Evolutionary conservation across 2,888 invertebrate species (phyloP), one percentile per base, ranked within the genome.

Genomic region (Campopleginae sp.): DNA sequence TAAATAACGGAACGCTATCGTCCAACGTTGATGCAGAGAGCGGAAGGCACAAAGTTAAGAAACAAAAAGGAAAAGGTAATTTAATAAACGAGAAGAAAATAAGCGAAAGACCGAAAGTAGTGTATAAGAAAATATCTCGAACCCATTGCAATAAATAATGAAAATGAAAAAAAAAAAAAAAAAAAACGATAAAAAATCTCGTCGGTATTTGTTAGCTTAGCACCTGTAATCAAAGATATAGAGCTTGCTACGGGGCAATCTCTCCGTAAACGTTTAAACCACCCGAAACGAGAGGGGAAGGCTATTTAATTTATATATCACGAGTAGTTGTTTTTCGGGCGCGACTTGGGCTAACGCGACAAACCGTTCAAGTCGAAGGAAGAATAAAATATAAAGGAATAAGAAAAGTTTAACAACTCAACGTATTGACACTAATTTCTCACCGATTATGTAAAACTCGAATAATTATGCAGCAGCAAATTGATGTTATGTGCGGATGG

Each of bases 121-220:
- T 46, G 81, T 77, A 77, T 86, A 87, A 88, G 88, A 38, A 38
- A 78, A 84, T 75, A 75, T 86, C 86, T 87, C 86, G 80, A 88
- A 87, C 78, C 84, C 88, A 88, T 88, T 84, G 88, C 88, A 87
- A 87, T 88, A 87, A 88, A 87, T 86, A 87, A 58, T 23, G 14
- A 58, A 66, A 66, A 46, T 14, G 38, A 65, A 85, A 80, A 79
- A 85, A 38, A 19, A 61, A 61, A 85, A 80, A 78, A 85, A 33
- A 19, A 17, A 33, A 58, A 72, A 23, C 10, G 54, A 46, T 14
- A 63, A 63, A 82, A 83, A 83, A 85, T 87, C 86, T 88, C 87
- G 82, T 88, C 86, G 87, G 85, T 86, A 87, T 85, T 86, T 76
- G 84, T 86, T 88, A 88, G 88, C 82, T 87, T 88, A 88, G 88